Evolutionary conservation across 1,140 invertebrate genomes (phyloP), one percentile per base, ranked within the genome.

Genomic region (Diorhabda elongata): DNA sequence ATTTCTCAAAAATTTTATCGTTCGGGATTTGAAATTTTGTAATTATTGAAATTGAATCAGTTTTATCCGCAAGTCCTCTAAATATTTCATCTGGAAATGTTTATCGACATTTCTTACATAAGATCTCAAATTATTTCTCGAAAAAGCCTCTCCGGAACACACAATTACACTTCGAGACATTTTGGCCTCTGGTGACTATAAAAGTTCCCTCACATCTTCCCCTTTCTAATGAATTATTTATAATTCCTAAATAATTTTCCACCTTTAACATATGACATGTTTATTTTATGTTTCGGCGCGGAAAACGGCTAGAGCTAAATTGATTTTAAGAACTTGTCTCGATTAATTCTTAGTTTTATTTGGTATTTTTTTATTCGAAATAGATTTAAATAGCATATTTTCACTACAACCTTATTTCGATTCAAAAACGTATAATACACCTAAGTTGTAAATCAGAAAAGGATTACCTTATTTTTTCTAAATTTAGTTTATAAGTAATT

Each of bases 201-300:
- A 52, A 52, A 52, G 47, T n/a, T 52, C 47, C 47, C 47, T 52
- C 6, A 8, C n/a, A 4, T 52, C 47, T 52, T 52, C 47, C 47
- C 47, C n/a, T 52, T 6, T 52, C 47, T 52, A 52, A 52, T 52
- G 47, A 52, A 52, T 52, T 52, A 3, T 52, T 52, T n/a, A 52
- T 52, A 52, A 52, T 52, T 52, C 47, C 47, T 52, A n/a, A 52
- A 52, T 52, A 52, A 52, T 52, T 52, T 52, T 52, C n/a, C 47
- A 52, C 3, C 47, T n/a, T 52, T 52, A 52, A n/a, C 3, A 52
- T 26, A 52, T 52, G 47, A 52, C 47, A n/a, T 6, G 47, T 3
- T n/a, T 52, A n/a, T n/a, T 52, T 52, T 52, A 52, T 52, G 47
- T 52, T 52, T 52, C 2, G 47, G 47, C 2, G n/a, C 6, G 6